Evolutionary conservation across 2,888 invertebrate genomes (phyloP), one percentile per base, ranked within the genome.

Genomic region (Blastobasis adustella): DNA sequence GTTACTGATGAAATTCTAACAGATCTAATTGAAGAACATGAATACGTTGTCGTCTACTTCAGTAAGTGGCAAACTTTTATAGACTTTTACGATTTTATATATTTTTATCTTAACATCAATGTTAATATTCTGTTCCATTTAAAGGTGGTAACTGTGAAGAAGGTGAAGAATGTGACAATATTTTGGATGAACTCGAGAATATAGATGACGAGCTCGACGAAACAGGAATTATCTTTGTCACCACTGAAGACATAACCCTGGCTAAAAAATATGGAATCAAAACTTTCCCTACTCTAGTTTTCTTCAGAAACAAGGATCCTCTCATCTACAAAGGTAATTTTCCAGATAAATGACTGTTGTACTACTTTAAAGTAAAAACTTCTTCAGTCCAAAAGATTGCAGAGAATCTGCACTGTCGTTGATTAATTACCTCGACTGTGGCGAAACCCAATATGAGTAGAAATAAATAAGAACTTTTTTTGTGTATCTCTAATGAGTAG

Each of bases 201-300:
- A 97, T 97, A 62, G 97, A 97, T 64, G 97, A 97, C 73, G 97
- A 97, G 73, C 84, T 97, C 1, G 97, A 97, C 72, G 96, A 97
- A 81, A 94, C 94, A 53, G 97, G 97, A 50, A 97, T 97, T 63
- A 95, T 97, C 57, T 96, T 97, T 71, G 97, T 97, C 0, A 97
- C 97, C 42, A 97, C 97, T 9, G 97, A 97, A 83, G 97, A 98
- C 69, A 88, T 91, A 5, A 72, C 77, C 1, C 82, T 96, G 51
- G 96, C 97, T 6, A 95, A 95, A 81, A 95, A 96, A 74, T 92
- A 95, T 65, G 94, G 94, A 57, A 94, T 97, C 66, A 96, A 95
- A 74, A 90, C 86, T 54, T 95, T 95, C 89, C 97, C 97, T 4
- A 92, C 95, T 47, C 84, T 98, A 53, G 96, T 95, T 37, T 95